These are phyloP conservation scores for Hyperopisus bebe DNA, from an alignment of 2,113 vertebrate genomes.

Conservation along the genomic window DNA sequence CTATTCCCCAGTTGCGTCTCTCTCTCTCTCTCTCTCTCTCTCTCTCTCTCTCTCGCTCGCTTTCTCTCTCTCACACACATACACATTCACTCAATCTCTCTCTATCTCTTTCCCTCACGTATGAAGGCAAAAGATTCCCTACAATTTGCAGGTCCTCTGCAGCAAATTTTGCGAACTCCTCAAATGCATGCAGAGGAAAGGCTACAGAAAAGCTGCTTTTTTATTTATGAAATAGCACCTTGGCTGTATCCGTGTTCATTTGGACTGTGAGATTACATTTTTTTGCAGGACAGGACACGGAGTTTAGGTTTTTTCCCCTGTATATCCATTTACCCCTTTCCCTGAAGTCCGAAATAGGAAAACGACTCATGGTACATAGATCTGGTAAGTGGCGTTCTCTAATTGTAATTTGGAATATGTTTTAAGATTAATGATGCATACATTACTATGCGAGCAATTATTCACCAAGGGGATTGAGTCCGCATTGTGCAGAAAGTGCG, in stretches of 20 bases:
- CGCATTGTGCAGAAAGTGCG: conserved; percentile 13
- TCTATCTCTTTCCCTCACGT: conserved; percentile 28
- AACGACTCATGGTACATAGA: conserved; percentile 28
- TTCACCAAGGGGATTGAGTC: conserved; percentile 16
- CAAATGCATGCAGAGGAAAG: conserved; percentile 38
- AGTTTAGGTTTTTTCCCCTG: conserved; percentile 33
- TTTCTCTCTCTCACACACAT: conserved; percentile 2
- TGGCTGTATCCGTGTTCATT: conserved; percentile 49
- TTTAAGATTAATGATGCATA: conserved; percentile 17
- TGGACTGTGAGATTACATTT: conserved; percentile 51
- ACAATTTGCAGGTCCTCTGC: conserved; percentile 50
- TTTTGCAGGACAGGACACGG: conserved; percentile 18
- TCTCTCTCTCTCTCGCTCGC: conserved; percentile 27
- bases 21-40: conserved; percentile 39
- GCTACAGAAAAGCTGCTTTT: conserved; percentile 35
- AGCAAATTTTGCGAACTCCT: conserved; percentile 56
- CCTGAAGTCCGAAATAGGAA: conserved; percentile 35
- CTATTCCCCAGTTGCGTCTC: conserved; percentile 60
- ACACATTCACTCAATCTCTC: conserved; percentile 20
- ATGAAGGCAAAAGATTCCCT: conserved; percentile 55
- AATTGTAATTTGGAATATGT: conserved; percentile 12
- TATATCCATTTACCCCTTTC: conserved; percentile 30
- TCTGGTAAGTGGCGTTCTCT: conserved; percentile 32
- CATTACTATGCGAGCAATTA: conserved; percentile 17
- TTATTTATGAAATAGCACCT: conserved; percentile 31